A percentile compares a stretch with the other conserved stretches of the same genome.
Evolutionary conservation across 2,888 invertebrate species (phyloP).

Genomic region (Caenorhabditis sulstoni): DNA sequence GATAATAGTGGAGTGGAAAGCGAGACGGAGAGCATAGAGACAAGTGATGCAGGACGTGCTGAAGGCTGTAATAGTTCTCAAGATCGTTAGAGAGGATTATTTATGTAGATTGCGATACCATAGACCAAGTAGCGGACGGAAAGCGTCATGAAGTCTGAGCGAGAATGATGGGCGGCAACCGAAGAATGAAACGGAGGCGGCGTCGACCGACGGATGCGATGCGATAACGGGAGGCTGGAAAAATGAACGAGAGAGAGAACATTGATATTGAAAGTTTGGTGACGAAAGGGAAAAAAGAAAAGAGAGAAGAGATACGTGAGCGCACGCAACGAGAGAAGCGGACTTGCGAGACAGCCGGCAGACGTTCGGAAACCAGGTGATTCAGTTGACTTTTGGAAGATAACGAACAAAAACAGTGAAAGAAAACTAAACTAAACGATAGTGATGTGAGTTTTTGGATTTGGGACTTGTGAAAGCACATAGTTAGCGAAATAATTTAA

Average conservation of each 20-base stretch:
- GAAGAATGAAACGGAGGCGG: conserved; percentile 4
- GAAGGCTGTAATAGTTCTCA: conserved; percentile 40
- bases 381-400: too few relatives aligned
- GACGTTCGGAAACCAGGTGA: too few relatives aligned
- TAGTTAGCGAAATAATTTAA: conserved; percentile 13
- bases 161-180: background rate
- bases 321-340: background rate
- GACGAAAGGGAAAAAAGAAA: background rate
- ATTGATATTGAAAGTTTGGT: conserved; percentile 18
- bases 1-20: conserved; percentile 65
- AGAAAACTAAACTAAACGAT: conserved; percentile 36
- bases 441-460: too few relatives aligned
- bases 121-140: conserved; percentile 44
- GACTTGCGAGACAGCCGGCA: background rate
- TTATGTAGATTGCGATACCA: conserved; percentile 15
- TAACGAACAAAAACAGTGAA: too few relatives aligned
- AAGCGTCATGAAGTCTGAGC: conserved; percentile 26
- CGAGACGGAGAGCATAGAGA: conserved; percentile 63
- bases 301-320: conserved; percentile 10
- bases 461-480: too few relatives aligned
- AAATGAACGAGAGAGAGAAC: conserved; percentile 16
- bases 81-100: too few relatives aligned
- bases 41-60: conserved; percentile 59
- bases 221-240: conserved; percentile 11
- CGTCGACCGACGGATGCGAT: background rate